phyloP scores from a whole-genome alignment of 2,797 vertebrate genomes.

The Coluber constrictor region DNA sequence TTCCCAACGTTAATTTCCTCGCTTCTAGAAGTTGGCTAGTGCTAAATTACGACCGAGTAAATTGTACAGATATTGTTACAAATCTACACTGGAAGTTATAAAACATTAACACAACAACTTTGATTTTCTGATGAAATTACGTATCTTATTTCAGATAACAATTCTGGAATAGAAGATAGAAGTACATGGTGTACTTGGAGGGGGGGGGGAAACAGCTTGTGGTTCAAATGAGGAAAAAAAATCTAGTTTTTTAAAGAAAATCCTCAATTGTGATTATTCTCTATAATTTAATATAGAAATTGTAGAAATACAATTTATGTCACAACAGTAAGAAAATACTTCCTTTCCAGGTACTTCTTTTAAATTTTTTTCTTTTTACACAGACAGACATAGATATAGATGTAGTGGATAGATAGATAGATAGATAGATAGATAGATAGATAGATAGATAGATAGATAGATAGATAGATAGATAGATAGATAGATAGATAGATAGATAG shows the following conservation, averaged over 20 bases:
- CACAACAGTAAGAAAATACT: neutral
- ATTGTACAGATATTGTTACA: neutral
- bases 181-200: neutral
- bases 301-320: neutral
- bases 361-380: no score
- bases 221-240: neutral
- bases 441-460: no score
- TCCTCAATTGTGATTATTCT: neutral
- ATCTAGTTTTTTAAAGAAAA: neutral
- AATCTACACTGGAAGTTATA: neutral
- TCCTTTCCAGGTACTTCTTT: neutral
- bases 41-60: neutral
- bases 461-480: no score
- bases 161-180: neutral
- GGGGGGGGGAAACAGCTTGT: neutral
- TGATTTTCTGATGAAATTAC: conserved; percentile 1
- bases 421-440: no score
- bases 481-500: no score
- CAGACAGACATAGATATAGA: no score
- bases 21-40: neutral
- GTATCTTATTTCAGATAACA: neutral
- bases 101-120: neutral
- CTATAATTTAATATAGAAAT: neutral
- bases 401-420: no score
- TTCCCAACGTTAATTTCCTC: neutral